Base-by-base conservation (phyloP, 2,888 invertebrate species). In the Hirtodrosophila trivittata region DNA sequence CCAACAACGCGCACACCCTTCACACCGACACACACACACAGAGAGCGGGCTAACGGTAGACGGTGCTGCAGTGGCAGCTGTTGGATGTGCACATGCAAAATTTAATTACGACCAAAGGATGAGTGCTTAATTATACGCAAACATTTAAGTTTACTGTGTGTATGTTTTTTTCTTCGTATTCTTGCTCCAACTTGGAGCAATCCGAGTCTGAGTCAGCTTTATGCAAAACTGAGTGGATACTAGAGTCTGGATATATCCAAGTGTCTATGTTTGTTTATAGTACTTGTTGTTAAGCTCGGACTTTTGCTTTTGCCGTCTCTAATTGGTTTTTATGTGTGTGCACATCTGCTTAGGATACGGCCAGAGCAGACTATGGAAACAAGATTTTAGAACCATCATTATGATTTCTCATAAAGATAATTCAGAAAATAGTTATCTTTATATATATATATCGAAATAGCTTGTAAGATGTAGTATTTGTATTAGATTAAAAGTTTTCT, bases 41-140 rank as follows among this genome's bases (percentile, higher is more conserved):
- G n/a, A 8, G 8, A 9, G 30, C 16, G 4, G n/a, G 16, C 28
- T 28, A 28, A 28, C 28, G 28, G n/a, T n/a, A 28, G 28, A 28
- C 28, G 1, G 28, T 28, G 32, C 30, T 12, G 50, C 58, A 46
- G 32, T 46, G 50, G 62, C 71, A 67, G 74, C 77, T 77, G 80
- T 66, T 81, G 82, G 83, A 87, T 89, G 89, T 89, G 89, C 89
- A 89, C 88, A 89, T 90, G 86, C 88, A 86, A 90, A 90, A 89
- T 90, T 89, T 88, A 89, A 89, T 89, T 89, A 89, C 86, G 87
- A 87, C 89, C 88, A 89, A 89, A 89, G 89, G 88, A 90, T 90
- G 90, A 89, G 90, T 88, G 89, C 89, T 89, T 89, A 89, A 89
- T 89, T 89, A 89, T 83, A 89, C 87, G 87, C 88, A 89, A 89